These are phyloP conservation scores for Eclectus roratus DNA, from an alignment of 2,113 vertebrate genomes.

Conservation along the genomic window DNA sequence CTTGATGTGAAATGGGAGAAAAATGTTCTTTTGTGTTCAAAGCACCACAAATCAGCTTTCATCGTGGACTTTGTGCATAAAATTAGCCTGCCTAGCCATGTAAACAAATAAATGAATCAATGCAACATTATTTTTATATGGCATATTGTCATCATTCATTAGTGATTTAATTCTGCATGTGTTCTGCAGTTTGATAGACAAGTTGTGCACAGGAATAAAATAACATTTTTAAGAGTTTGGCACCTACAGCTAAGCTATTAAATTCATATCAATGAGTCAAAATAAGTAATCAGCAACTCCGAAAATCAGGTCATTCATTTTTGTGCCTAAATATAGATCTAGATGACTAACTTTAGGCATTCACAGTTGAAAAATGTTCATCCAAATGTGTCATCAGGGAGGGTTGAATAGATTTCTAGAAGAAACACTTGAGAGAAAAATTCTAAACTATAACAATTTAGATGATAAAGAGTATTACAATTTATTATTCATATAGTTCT, in stretches of 20 bases:
- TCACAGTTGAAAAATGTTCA: constrained; percentile 51
- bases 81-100: constrained; percentile 4
- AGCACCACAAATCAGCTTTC: constrained; percentile 19
- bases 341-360: constrained; percentile 64
- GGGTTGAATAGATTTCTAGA: constrained; percentile 35
- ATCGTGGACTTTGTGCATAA: background rate
- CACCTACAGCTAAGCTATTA: constrained; percentile 59
- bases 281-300: constrained; percentile 57
- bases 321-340: constrained; percentile 54
- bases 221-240: constrained; percentile 24
- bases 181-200: constrained; percentile 46
- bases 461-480: constrained; percentile 54
- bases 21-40: constrained; percentile 1
- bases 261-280: constrained; percentile 29
- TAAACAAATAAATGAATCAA: constrained; percentile 57
- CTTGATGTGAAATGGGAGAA: background rate
- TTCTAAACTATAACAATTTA: constrained; percentile 46
- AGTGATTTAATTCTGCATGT: constrained; percentile 33
- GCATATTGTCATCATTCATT: constrained; percentile 34
- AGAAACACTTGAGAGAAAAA: constrained; percentile 60
- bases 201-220: background rate
- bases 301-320: constrained; percentile 54
- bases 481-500: constrained; percentile 62
- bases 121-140: constrained; percentile 21
- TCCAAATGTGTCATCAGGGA: constrained; percentile 57